A percentile compares a stretch with the other conserved stretches of the same genome.
phyloP scores from a whole-genome alignment of 2,113 vertebrate genomes.

The Oenanthe oenanthe region DNA sequence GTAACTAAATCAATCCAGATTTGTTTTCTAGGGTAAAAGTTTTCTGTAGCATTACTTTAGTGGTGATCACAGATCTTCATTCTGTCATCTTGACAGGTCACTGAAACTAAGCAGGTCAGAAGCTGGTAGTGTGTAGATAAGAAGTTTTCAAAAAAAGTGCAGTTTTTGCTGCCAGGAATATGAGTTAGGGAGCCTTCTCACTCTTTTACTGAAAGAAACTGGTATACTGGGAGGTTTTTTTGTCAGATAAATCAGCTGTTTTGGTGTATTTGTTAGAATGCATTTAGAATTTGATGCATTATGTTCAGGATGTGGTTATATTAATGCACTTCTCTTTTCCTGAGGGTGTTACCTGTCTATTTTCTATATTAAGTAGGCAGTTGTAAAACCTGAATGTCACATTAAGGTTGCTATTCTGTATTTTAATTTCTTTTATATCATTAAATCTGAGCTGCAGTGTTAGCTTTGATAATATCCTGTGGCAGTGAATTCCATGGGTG shows the following conservation, averaged over 20 bases:
- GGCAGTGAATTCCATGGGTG: not conserved
- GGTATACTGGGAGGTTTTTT: not conserved
- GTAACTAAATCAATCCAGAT: not conserved
- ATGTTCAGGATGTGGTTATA: slow-evolving; percentile 12
- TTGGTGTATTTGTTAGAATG: not conserved
- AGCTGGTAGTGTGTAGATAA: not conserved
- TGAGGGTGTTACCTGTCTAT: slow-evolving; percentile 25
- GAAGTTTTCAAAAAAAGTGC: not conserved
- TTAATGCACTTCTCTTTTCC: slow-evolving; percentile 21
- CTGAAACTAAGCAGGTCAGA: not conserved
- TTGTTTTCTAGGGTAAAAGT: not conserved
- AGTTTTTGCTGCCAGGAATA: not conserved
- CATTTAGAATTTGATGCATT: too few relatives aligned
- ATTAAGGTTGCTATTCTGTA: not conserved
- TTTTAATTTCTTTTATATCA: not conserved
- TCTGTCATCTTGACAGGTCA: not conserved
- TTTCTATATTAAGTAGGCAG: not conserved
- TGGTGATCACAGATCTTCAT: not conserved
- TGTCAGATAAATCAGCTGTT: not conserved
- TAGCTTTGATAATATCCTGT: slow-evolving; percentile 12
- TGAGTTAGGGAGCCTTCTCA: not conserved
- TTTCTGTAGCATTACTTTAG: not conserved
- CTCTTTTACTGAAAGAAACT: not conserved
- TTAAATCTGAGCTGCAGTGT: not conserved
- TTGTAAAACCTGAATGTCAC: slow-evolving; percentile 30